A percentile compares a stretch with the other conserved stretches of the same genome.
Evolutionary conservation across 2,113 vertebrate species (phyloP).

Genomic region (Pachyramphus minor): DNA sequence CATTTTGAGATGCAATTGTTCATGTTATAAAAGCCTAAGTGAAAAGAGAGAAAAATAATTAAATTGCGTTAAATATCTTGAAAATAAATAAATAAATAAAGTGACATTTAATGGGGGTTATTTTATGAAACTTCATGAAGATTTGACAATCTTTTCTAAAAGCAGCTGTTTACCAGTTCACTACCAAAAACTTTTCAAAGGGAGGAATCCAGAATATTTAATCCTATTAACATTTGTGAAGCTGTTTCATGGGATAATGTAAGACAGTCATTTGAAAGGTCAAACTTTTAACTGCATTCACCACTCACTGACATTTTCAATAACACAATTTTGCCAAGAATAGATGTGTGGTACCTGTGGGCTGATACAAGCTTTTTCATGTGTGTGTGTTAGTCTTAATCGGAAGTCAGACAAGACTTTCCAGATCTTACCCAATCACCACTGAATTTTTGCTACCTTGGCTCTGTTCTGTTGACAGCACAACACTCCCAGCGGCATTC

Average conservation of each 20-base stretch:
- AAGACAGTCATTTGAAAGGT: not conserved
- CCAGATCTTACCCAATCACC: not conserved
- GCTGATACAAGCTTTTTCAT: not conserved
- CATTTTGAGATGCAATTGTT: not conserved
- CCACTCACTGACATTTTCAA: not conserved
- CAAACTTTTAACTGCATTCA: not conserved
- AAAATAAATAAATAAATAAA: not conserved
- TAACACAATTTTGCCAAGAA: not conserved
- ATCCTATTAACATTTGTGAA: not conserved
- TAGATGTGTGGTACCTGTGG: not conserved
- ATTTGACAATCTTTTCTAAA: not conserved
- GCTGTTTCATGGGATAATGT: not conserved
- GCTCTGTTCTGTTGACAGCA: not conserved
- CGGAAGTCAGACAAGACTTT: not conserved
- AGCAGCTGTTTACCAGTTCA: not conserved
- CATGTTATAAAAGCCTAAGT: not conserved
- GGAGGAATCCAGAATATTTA: not conserved
- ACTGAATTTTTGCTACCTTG: not conserved
- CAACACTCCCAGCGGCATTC: no score
- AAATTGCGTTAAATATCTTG: not conserved
- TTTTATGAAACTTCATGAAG: not conserved
- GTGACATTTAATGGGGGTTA: not conserved
- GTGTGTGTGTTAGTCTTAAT: not conserved
- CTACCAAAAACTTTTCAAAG: not conserved
- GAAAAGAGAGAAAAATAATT: not conserved